These are phyloP conservation scores for Tetraodon nigroviridis DNA, from an alignment of 2,113 vertebrate species.

Conservation along the genomic window DNA sequence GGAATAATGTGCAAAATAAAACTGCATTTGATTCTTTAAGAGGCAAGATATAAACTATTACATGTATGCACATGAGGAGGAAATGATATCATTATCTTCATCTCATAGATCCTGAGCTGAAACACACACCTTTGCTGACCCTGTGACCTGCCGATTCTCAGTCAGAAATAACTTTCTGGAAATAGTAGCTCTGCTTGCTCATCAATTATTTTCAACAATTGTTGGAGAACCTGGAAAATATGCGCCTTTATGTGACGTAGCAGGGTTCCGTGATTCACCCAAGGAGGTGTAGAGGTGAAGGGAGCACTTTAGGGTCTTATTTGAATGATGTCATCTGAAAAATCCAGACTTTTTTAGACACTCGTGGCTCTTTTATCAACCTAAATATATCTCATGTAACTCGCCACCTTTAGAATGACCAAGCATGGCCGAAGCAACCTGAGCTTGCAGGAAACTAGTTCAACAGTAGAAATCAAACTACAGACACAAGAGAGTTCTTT, in stretches of 20 bases:
- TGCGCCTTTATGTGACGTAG: conserved; percentile 8
- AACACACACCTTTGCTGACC: conserved; percentile 61
- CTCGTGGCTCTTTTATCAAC: not conserved
- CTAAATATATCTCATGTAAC: conserved; percentile 20
- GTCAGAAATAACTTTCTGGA: conserved; percentile 56
- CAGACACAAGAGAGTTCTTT: not conserved
- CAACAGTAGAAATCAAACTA: not conserved
- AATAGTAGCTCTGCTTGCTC: conserved; percentile 53
- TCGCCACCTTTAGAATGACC: conserved; percentile 9
- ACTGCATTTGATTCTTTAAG: not conserved
- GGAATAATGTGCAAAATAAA: not conserved
- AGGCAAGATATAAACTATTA: conserved; percentile 1
- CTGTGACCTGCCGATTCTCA: conserved; percentile 34
- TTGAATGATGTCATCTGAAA: not conserved
- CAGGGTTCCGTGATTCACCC: conserved; percentile 6
- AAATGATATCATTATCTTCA: conserved; percentile 12
- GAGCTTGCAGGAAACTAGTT: conserved; percentile 16
- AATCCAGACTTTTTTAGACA: not conserved
- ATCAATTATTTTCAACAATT: conserved; percentile 44
- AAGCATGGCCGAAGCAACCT: conserved; percentile 6
- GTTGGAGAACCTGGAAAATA: conserved; percentile 3
- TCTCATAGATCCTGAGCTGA: conserved; percentile 40
- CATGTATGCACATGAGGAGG: conserved; percentile 38
- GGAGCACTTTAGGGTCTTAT: not conserved
- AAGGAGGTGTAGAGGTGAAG: conserved; percentile 12